These are phyloP conservation scores for Plebejus anna DNA, from an alignment of 2,888 invertebrate species.

Conservation along the genomic window DNA sequence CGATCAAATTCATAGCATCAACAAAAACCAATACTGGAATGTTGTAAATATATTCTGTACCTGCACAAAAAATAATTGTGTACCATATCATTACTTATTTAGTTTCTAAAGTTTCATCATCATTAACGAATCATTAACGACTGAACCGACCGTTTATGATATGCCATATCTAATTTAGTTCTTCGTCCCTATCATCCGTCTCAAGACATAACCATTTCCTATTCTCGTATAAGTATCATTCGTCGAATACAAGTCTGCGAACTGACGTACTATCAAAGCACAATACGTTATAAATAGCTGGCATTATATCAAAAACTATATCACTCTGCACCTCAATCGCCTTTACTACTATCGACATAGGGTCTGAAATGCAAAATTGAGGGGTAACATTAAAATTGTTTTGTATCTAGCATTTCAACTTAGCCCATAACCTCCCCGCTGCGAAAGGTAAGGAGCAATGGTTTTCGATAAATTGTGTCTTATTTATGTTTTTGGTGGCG, in stretches of 20 bases:
- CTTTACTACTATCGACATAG: conserved; percentile 33
- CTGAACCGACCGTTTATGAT: not conserved
- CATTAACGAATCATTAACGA: not conserved
- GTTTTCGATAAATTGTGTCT: conserved; percentile 55
- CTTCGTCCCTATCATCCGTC: conserved; percentile 44
- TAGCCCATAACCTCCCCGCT: conserved; percentile 63
- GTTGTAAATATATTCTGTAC: not conserved
- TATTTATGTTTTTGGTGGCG: conserved; percentile 48
- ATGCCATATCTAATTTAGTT: not conserved
- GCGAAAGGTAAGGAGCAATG: conserved; percentile 62
- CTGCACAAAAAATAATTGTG: not conserved
- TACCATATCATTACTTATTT: not conserved
- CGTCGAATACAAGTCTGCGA: conserved; percentile 59
- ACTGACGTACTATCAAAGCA: conserved; percentile 74
- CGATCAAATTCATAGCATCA: not conserved
- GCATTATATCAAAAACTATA: conserved; percentile 49
- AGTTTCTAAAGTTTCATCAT: not conserved
- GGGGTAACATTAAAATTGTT: conserved; percentile 39
- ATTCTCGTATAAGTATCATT: conserved; percentile 45
- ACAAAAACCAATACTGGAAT: not conserved
- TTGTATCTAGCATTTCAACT: conserved; percentile 55
- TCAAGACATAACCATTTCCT: conserved; percentile 65
- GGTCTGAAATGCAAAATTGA: conserved; percentile 26
- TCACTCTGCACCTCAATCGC: conserved; percentile 32
- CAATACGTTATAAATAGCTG: conserved; percentile 76